phyloP scores from a whole-genome alignment of 2,113 vertebrate species.

The Odobenus rosmarus region DNA sequence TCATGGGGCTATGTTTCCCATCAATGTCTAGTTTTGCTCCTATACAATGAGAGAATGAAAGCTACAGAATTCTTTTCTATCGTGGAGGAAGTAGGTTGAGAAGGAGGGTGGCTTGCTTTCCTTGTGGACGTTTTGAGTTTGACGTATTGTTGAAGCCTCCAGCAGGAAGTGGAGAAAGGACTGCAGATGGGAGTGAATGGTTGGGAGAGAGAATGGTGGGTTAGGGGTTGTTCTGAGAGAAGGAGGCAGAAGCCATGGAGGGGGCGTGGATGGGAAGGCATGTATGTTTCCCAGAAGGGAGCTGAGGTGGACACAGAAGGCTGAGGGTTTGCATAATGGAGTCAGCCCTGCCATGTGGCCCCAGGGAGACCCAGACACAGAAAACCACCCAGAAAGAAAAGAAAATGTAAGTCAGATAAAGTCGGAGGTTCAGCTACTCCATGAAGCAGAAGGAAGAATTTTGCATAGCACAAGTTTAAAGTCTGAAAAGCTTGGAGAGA shows the following conservation, averaged over 20 bases:
- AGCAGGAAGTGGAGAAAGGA: background rate
- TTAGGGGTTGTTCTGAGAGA: background rate
- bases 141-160: background rate
- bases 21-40: background rate
- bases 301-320: background rate
- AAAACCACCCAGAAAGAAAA: background rate
- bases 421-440: background rate
- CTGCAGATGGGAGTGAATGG: no score
- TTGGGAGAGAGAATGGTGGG: background rate
- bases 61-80: background rate
- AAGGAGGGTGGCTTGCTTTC: background rate
- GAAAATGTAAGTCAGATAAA: no score
- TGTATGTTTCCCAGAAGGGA: background rate
- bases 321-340: accelerated
- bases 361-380: background rate
- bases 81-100: background rate
- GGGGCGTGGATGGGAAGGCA: accelerated
- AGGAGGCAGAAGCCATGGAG: background rate
- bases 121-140: background rate
- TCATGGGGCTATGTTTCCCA: background rate
- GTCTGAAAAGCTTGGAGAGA: background rate
- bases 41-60: background rate
- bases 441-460: background rate
- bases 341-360: background rate
- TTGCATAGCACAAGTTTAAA: background rate